These are phyloP conservation scores for Centropus unirufus DNA, from an alignment of 2,113 vertebrate genomes.

Conservation along the genomic window DNA sequence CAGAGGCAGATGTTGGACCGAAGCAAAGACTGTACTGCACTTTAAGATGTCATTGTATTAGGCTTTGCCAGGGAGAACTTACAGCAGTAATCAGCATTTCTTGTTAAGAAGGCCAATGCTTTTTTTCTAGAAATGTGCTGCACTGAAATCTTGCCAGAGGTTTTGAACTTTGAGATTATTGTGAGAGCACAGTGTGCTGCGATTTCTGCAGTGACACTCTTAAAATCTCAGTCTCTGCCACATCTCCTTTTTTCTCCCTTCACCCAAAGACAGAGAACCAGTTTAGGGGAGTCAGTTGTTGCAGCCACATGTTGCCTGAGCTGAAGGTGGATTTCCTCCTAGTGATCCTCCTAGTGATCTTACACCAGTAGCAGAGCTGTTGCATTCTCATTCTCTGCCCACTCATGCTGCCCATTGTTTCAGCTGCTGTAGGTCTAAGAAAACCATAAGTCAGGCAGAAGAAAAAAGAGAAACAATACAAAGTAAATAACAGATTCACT, in stretches of 20 bases:
- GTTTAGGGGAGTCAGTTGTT: neutral
- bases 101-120: neutral
- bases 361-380: neutral
- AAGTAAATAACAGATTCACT: neutral
- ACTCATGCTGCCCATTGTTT: neutral
- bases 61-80: neutral
- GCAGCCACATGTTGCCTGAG: neutral
- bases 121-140: neutral
- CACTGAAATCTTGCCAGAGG: neutral
- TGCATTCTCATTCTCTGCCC: neutral
- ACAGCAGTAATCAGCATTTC: neutral
- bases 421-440: neutral
- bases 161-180: neutral
- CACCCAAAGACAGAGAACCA: neutral
- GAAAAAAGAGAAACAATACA: neutral
- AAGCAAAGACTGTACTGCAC: neutral
- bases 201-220: neutral
- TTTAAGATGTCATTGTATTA: neutral
- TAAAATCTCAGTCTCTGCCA: neutral
- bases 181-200: neutral
- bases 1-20: neutral
- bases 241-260: neutral
- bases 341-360: neutral
- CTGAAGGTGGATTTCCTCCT: neutral
- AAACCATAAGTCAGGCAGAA: neutral